Evolutionary conservation across 2,113 vertebrate species (phyloP).

Genomic region (Phylloscopus trochilus): DNA sequence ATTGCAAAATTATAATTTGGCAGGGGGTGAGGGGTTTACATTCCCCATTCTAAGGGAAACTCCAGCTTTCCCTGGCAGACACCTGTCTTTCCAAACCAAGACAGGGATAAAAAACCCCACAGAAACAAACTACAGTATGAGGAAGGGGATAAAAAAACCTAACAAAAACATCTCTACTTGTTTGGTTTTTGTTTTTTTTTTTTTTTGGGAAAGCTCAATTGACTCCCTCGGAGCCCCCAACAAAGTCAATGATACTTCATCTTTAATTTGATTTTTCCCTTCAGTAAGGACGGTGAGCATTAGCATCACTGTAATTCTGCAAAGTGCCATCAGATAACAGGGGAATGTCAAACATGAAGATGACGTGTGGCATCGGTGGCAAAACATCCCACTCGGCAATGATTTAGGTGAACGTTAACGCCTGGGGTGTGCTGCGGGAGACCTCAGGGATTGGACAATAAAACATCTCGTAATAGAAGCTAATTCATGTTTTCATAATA

Average conservation of each 20-base stretch:
- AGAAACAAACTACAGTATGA: not conserved
- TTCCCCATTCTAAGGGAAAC: no score
- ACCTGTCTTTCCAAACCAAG: no score
- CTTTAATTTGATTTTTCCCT: slow-evolving; percentile 13
- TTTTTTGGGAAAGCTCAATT: not conserved
- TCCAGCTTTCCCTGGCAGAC: no score
- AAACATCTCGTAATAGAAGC: no score
- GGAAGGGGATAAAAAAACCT: not conserved
- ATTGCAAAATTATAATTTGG: no score
- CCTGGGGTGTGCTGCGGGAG: not conserved
- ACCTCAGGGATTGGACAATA: not conserved
- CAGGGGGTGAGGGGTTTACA: no score
- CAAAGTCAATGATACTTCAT: slow-evolving; percentile 11
- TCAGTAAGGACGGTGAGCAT: not conserved
- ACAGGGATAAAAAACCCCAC: not conserved
- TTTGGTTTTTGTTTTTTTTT: not conserved
- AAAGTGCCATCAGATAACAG: not conserved
- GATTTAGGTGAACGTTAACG: not conserved
- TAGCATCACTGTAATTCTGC: not conserved
- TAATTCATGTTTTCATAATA: no score
- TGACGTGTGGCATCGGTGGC: not conserved
- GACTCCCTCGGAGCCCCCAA: not conserved
- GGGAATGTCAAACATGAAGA: not conserved
- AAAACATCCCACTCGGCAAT: not conserved
- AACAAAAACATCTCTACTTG: not conserved